These are phyloP conservation scores for Peromyscus leucopus DNA, from an alignment of 2,113 vertebrate species.

Conservation along the genomic window DNA sequence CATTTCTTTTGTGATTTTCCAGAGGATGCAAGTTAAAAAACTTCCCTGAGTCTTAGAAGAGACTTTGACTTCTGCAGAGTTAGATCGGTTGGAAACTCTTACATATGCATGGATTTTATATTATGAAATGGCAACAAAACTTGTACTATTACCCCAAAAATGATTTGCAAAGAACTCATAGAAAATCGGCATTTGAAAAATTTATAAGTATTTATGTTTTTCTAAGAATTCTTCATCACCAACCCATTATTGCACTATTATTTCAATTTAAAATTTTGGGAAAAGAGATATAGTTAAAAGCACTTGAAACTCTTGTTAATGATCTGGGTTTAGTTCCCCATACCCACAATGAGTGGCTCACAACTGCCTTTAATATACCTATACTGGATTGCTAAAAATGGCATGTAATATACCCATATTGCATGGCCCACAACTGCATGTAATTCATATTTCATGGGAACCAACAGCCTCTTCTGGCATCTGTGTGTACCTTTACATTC, in stretches of 20 bases:
- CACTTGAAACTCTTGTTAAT: not conserved
- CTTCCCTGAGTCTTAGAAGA: not conserved
- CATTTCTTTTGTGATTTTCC: not conserved
- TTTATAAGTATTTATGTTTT: conserved; percentile 38
- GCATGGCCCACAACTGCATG: not conserved
- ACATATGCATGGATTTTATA: not conserved
- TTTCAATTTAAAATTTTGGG: conserved; percentile 19
- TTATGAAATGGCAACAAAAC: not conserved
- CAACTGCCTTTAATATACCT: not conserved
- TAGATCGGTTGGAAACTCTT: not conserved
- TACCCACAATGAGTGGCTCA: not conserved
- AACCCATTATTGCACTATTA: not conserved
- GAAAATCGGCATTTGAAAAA: not conserved
- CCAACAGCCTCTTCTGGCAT: not conserved
- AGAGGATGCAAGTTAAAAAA: no score
- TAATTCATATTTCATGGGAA: not conserved
- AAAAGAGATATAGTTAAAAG: not conserved
- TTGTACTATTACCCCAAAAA: not conserved
- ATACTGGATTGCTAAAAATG: not conserved
- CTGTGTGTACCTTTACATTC: not conserved
- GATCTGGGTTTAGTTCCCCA: not conserved
- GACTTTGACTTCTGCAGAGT: not conserved
- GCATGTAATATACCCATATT: not conserved
- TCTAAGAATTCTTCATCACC: not conserved
- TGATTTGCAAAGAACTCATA: not conserved